phyloP scores from a whole-genome alignment of 2,113 vertebrate species.

The Athene cunicularia region DNA sequence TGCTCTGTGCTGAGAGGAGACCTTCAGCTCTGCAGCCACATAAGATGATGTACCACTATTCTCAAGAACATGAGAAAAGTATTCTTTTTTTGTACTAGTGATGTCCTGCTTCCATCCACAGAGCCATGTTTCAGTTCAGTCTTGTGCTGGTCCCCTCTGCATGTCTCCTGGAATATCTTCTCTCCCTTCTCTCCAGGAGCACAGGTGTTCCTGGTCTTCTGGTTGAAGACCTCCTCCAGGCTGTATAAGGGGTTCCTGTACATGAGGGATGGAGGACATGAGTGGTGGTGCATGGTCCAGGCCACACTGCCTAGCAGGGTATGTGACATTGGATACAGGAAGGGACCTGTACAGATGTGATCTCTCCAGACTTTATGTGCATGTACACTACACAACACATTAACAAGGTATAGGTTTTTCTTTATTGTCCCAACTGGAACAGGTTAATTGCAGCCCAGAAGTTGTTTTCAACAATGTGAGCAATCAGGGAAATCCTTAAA shows the following conservation, averaged over 20 bases:
- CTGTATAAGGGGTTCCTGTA: not conserved
- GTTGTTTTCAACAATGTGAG: not conserved
- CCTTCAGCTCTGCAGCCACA: not conserved
- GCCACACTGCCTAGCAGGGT: rapidly evolving
- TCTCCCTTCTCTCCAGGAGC: not conserved
- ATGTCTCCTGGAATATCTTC: not conserved
- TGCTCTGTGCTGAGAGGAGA: not conserved
- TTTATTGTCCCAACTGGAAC: not conserved
- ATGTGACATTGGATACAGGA: not conserved
- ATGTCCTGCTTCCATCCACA: not conserved
- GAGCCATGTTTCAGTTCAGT: not conserved
- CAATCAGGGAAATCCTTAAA: not conserved
- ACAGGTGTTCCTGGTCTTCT: not conserved
- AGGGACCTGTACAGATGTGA: not conserved
- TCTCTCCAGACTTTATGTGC: not conserved
- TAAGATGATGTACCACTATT: not conserved
- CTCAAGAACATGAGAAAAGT: not conserved
- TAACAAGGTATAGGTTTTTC: not conserved
- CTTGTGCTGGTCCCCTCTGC: not conserved
- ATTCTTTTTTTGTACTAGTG: not conserved
- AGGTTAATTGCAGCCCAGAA: not conserved
- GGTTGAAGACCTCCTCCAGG: not conserved
- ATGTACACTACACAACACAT: not conserved
- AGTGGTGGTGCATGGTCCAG: not conserved
- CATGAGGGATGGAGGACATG: not conserved